phyloP scores from a whole-genome alignment of 2,113 vertebrate species.

The Maylandia zebra region DNA sequence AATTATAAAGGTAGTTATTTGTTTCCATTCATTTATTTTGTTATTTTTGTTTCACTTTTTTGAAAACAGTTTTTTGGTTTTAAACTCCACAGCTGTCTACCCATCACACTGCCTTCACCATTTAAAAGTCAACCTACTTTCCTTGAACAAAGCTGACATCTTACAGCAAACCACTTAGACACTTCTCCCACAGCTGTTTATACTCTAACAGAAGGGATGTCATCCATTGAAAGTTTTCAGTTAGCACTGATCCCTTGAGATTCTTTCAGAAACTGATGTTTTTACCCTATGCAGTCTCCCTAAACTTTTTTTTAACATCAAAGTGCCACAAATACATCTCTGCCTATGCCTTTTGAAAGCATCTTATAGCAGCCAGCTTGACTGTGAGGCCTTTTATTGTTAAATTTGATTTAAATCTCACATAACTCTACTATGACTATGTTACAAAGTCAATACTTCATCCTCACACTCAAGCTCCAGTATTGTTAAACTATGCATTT shows the following conservation, averaged over 20 bases:
- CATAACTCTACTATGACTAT: neutral
- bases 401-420: neutral
- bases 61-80: neutral
- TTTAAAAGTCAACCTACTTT: conserved; percentile 28
- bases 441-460: rapidly evolving
- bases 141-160: conserved; percentile 43
- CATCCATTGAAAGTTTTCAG: conserved; percentile 9
- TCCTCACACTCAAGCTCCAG: neutral
- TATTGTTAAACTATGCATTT: neutral
- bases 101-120: conserved; percentile 2
- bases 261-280: neutral
- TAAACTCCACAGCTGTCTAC: conserved; percentile 8
- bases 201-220: conserved; percentile 28
- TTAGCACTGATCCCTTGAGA: neutral
- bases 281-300: neutral
- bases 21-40: neutral
- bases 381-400: neutral
- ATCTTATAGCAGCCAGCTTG: neutral
- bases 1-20: neutral
- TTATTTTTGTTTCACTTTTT: neutral
- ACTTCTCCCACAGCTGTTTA: conserved; percentile 31
- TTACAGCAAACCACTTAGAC: conserved; percentile 32
- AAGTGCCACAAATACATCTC: neutral
- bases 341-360: neutral
- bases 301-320: neutral